A percentile compares a stretch with the other conserved stretches of the same genome.
phyloP scores from a whole-genome alignment of 2,113 vertebrate genomes.

The Pimephales promelas region DNA sequence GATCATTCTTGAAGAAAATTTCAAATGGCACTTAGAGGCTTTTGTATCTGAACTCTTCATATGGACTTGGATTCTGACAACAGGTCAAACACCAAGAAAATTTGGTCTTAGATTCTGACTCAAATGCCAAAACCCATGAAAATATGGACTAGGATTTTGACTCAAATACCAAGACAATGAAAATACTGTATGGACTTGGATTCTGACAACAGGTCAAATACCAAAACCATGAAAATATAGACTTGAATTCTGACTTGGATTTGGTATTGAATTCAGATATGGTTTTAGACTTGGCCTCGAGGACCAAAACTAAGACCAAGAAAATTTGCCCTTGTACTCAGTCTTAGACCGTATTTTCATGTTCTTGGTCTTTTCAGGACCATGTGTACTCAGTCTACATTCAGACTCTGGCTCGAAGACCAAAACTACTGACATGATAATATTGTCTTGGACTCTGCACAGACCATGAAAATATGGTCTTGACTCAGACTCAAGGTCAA shows the following conservation, averaged over 20 bases:
- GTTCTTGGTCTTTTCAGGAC: too few species aligned
- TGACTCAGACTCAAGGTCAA: background rate
- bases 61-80: too few species aligned
- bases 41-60: too few species aligned
- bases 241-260: background rate
- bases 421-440: background rate
- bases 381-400: too few species aligned
- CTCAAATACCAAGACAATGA: background rate
- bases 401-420: background rate
- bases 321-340: background rate
- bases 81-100: background rate
- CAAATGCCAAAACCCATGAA: background rate
- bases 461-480: background rate
- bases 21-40: too few species aligned
- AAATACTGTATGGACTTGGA: background rate
- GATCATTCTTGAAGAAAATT: too few species aligned
- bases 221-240: too few species aligned
- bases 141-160: background rate
- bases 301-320: background rate
- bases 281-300: background rate
- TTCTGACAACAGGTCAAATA: background rate
- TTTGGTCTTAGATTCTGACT: background rate
- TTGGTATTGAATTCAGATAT: background rate
- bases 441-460: background rate
- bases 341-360: too few species aligned